Evolutionary conservation across 2,113 vertebrate species (phyloP).

Genomic region (Pelecanus crispus): DNA sequence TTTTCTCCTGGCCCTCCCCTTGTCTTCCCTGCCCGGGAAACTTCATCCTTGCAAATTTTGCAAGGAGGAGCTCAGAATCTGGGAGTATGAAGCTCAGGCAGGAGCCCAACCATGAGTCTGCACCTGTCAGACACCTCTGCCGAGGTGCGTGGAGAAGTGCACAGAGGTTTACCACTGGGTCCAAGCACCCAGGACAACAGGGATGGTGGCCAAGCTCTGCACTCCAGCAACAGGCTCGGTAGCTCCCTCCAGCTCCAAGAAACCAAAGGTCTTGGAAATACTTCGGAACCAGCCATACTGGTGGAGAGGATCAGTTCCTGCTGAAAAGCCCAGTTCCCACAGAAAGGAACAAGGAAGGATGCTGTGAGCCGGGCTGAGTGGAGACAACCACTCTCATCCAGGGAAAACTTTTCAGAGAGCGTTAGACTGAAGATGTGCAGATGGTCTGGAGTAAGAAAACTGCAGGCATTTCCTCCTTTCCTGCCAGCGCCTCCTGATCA

Average conservation of each 20-base stretch:
- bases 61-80: background rate
- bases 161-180: background rate
- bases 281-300: background rate
- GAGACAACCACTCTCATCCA: background rate
- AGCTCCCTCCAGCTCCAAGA: background rate
- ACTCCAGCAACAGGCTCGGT: background rate
- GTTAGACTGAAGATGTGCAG: background rate
- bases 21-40: background rate
- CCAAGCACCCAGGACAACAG: background rate
- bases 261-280: background rate
- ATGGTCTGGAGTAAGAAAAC: background rate
- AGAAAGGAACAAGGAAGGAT: background rate
- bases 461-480: slow-evolving; percentile 13
- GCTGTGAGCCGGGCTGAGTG: fast-evolving
- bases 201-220: background rate
- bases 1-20: background rate
- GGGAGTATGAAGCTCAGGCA: background rate
- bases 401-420: background rate
- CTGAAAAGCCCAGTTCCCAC: background rate
- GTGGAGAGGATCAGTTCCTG: background rate
- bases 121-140: background rate
- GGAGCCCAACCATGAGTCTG: background rate
- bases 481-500: background rate
- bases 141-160: background rate
- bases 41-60: background rate